Evolutionary conservation across 2,797 vertebrate species (phyloP), one percentile per base, ranked within the genome.

Genomic region (Ctenopoma kingsleyae): DNA sequence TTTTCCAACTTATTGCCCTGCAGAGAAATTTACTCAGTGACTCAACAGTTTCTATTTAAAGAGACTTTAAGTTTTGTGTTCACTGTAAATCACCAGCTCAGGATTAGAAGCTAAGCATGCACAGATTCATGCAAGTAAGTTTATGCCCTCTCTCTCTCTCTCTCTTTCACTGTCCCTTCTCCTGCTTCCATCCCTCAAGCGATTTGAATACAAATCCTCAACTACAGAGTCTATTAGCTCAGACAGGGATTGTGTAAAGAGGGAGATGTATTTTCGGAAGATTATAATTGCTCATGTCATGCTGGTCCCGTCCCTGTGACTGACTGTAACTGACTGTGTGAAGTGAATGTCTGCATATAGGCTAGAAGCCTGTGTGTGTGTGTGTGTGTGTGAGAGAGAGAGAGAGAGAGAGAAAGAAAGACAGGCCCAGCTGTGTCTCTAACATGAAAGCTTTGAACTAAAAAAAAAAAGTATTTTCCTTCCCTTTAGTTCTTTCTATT

Each of bases 211-310:
- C 59, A 87, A 87, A 83, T 78, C 71, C 73, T 74, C 65, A 8
- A 57, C 74, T 46, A 40, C 73, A 59, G 67, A 80, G 74, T 84
- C 82, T 46, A 87, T 86, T 68, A 88, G 74, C 69, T 71, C 6
- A 16, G 60, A 79, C 71, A 56, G 57, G 78, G 68, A 79, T 30
- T 63, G 75, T 76, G 78, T 48, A 67, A 80, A 80, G 70, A 74
- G 52, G 60, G 74, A 75, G 76, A 83, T 87, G 67, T 86, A 90
- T 87, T 87, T 90, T 81, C 48, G 81, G 84, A 83, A 78, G 76
- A 82, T 81, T 82, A 80, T 83, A 90, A 88, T 88, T 84, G 70
- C 82, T 83, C 78, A 68, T 83, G 85, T 87, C 85, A 83, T 76
- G 83, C 76, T 74, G 70, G 77, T 85, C 63, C 56, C 55, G 65